phyloP scores from a whole-genome alignment of 2,797 vertebrate species.

The Sebastes minor region DNA sequence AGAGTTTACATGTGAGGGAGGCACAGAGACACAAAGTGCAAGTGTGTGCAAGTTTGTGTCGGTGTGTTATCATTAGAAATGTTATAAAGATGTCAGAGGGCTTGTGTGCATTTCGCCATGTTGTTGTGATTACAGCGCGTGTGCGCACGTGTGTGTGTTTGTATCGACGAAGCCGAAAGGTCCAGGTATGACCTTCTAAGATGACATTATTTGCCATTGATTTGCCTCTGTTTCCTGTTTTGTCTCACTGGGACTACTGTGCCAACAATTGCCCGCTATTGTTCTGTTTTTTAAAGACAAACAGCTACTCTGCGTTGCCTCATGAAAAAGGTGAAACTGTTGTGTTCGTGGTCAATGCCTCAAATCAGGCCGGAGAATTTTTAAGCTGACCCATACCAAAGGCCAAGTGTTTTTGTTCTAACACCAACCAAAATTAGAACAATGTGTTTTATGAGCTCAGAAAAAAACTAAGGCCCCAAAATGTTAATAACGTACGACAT shows the following conservation, averaged over 20 bases:
- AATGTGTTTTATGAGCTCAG: not conserved
- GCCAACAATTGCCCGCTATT: slow-evolving; percentile 71
- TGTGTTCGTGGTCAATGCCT: slow-evolving; percentile 29
- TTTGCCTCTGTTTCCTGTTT: slow-evolving; percentile 69
- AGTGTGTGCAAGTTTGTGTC: slow-evolving; percentile 59
- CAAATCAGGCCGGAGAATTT: slow-evolving; percentile 35
- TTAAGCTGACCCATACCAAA: slow-evolving; percentile 1
- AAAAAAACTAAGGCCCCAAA: not conserved
- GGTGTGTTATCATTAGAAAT: slow-evolving; percentile 61
- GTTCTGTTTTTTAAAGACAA: slow-evolving; percentile 71
- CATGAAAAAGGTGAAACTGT: slow-evolving; percentile 53
- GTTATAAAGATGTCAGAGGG: slow-evolving; percentile 59
- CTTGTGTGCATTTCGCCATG: slow-evolving; percentile 36
- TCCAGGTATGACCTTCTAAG: slow-evolving; percentile 81
- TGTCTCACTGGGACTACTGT: slow-evolving; percentile 65
- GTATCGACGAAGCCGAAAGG: slow-evolving; percentile 79
- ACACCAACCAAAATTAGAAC: not conserved
- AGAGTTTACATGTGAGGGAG: slow-evolving; percentile 65
- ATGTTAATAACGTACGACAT: not conserved
- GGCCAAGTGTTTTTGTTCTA: slow-evolving; percentile 10
- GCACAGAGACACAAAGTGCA: slow-evolving; percentile 63
- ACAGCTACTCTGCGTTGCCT: slow-evolving; percentile 50
- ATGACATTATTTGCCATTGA: slow-evolving; percentile 82
- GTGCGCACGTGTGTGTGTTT: slow-evolving; percentile 44
- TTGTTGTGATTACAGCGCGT: slow-evolving; percentile 40